phyloP scores from a whole-genome alignment of 2,113 vertebrate species.

The Gymnarchus niloticus region DNA sequence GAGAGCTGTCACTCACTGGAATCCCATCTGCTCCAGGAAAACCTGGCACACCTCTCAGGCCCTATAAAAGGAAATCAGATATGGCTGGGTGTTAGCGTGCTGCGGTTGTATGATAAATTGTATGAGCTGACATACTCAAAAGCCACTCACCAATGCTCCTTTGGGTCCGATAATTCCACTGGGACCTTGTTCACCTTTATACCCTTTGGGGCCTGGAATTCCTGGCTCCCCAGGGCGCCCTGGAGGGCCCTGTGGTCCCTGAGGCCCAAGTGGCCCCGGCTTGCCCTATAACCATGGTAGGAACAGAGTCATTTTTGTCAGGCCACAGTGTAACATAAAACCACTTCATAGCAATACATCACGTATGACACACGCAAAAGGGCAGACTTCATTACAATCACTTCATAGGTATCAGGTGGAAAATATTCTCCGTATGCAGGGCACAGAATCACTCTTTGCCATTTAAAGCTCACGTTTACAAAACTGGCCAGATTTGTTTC shows the following conservation, averaged over 20 bases:
- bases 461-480: background rate
- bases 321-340: background rate
- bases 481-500: background rate
- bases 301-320: background rate
- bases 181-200: conserved; percentile 76
- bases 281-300: conserved; percentile 64
- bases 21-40: conserved; percentile 81
- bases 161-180: conserved; percentile 73
- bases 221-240: conserved; percentile 76
- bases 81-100: background rate
- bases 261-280: conserved; percentile 74
- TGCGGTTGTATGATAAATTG: background rate
- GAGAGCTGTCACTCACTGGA: conserved; percentile 72
- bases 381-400: background rate
- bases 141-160: conserved; percentile 74
- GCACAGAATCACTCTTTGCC: background rate
- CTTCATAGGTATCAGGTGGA: background rate
- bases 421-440: background rate
- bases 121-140: background rate
- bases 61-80: conserved; percentile 55
- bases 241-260: conserved; percentile 71
- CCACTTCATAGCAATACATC: background rate
- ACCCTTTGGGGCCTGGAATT: conserved; percentile 78
- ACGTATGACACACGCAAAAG: background rate
- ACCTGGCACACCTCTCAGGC: conserved; percentile 83